These are phyloP conservation scores for Neocrepidodera transversa DNA, from an alignment of 2,888 invertebrate genomes.

Conservation along the genomic window DNA sequence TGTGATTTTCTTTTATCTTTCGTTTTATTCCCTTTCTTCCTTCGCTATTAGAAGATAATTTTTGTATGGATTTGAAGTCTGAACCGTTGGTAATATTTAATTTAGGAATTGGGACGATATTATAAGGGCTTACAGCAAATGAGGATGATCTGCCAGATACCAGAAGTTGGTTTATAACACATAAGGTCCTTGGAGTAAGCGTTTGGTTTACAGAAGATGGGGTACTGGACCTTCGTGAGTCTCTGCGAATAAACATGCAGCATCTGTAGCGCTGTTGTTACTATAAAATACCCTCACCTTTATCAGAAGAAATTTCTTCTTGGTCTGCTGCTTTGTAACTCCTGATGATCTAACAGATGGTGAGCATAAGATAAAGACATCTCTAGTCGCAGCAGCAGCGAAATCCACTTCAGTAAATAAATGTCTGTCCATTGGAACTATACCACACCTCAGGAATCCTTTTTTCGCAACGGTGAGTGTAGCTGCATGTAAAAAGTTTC, in stretches of 20 bases:
- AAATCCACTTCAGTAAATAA: slow-evolving; percentile 8
- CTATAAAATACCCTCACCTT: not conserved
- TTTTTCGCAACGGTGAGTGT: slow-evolving; percentile 6
- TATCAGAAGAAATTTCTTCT: not conserved
- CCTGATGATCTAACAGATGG: slow-evolving; percentile 1
- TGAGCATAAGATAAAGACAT: not conserved
- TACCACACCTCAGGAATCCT: slow-evolving; percentile 12
- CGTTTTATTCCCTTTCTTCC: too few relatives aligned
- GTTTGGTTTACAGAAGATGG: slow-evolving; percentile 1
- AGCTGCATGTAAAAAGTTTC: slow-evolving; percentile 16
- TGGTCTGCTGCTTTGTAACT: not conserved
- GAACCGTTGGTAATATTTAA: not conserved
- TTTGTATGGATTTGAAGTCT: slow-evolving; percentile 2
- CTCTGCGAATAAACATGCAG: not conserved
- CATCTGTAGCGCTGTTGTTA: not conserved
- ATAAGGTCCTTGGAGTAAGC: not conserved
- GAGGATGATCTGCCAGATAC: too few relatives aligned
- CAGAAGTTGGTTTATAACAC: not conserved
- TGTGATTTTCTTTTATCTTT: too few relatives aligned
- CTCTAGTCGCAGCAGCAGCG: slow-evolving; percentile 5
- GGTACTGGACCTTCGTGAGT: not conserved
- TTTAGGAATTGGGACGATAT: not conserved
- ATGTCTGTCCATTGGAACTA: slow-evolving; percentile 11
- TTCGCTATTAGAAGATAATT: not conserved
- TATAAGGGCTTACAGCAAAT: not conserved